These are phyloP conservation scores for Galeopsomyia nigrocyanea DNA, from an alignment of 2,888 invertebrate species.

Conservation along the genomic window DNA sequence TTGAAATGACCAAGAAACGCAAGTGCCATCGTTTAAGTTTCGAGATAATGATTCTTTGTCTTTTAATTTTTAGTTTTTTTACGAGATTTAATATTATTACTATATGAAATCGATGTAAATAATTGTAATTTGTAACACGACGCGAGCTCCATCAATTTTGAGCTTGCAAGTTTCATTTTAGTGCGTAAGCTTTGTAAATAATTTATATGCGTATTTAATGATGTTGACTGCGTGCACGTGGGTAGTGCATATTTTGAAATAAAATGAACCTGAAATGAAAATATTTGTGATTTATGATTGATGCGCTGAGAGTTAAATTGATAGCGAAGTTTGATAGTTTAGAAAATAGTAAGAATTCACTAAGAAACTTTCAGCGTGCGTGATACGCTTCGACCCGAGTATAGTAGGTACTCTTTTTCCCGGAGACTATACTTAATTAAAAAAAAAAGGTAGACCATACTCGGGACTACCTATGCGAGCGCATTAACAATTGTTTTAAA, in stretches of 20 bases:
- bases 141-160: slow-evolving; percentile 9
- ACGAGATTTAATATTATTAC: slow-evolving; percentile 34
- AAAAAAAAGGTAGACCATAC: too few species aligned
- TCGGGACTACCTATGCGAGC: too few species aligned
- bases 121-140: slow-evolving; percentile 7
- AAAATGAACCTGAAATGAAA: slow-evolving; percentile 26
- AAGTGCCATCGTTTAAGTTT: slow-evolving; percentile 35
- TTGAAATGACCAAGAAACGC: slow-evolving; percentile 35
- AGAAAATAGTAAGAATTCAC: too few species aligned
- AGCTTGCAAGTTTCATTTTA: slow-evolving; percentile 30
- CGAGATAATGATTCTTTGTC: slow-evolving; percentile 37
- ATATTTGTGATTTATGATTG: neutral
- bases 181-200: slow-evolving; percentile 45
- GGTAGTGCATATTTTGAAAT: slow-evolving; percentile 88
- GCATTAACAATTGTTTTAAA: too few species aligned
- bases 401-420: too few species aligned
- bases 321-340: neutral
- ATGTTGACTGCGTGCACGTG: too few species aligned
- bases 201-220: too few species aligned
- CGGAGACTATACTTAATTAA: too few species aligned
- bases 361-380: too few species aligned
- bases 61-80: slow-evolving; percentile 39
- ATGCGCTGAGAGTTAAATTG: neutral
- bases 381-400: too few species aligned
- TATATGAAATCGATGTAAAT: slow-evolving; percentile 23